Conservation (phyloP, 2,797 vertebrate species). For the Argya squamiceps region DNA sequence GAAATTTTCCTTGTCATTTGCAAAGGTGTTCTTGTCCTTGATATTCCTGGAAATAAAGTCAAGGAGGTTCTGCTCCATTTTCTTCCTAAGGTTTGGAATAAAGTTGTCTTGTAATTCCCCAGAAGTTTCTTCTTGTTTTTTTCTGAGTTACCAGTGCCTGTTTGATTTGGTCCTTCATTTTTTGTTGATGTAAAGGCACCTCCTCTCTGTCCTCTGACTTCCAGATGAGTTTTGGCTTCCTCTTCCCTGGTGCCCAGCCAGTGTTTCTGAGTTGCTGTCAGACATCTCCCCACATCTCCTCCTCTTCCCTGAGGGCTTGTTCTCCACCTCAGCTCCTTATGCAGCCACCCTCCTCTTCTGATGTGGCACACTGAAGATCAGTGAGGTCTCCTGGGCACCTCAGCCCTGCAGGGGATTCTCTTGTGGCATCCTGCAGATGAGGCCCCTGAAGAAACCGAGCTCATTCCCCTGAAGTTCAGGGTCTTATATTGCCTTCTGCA, state of each 20-base stretch:
- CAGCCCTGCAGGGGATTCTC: background rate
- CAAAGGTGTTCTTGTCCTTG: background rate
- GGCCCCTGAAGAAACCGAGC: background rate
- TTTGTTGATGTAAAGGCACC: background rate
- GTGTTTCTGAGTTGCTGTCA: background rate
- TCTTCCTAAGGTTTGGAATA: background rate
- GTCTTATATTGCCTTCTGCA: background rate
- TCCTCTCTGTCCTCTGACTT: background rate
- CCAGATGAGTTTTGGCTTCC: background rate
- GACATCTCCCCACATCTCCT: background rate
- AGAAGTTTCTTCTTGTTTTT: background rate
- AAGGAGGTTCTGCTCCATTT: constrained; percentile 3
- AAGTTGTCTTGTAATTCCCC: background rate
- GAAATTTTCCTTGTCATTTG: background rate
- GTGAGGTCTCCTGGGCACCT: accelerated
- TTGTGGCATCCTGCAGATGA: background rate
- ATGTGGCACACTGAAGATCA: background rate
- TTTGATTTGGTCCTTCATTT: background rate
- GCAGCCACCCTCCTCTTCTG: background rate
- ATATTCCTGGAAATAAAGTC: background rate
- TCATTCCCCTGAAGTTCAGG: background rate
- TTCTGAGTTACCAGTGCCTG: background rate
- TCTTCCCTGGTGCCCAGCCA: background rate
- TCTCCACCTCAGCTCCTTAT: background rate
- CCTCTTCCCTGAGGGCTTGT: background rate